Percentiles rank a stretch among this genome's conserved stretches.
phyloP scores from a whole-genome alignment of 2,888 invertebrate genomes.

The Atethmia centrago region DNA sequence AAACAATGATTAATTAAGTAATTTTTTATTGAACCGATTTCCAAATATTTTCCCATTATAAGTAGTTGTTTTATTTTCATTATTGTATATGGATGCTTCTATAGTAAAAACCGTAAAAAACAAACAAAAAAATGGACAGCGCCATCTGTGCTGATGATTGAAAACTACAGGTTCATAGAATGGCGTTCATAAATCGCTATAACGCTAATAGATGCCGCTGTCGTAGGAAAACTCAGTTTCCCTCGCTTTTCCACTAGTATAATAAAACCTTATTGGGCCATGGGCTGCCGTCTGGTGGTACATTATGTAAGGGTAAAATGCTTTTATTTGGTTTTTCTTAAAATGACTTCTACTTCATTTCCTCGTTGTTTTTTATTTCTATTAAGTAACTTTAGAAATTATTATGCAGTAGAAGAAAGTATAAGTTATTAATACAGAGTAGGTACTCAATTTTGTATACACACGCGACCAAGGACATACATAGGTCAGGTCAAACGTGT shows the following conservation, averaged over 20 bases:
- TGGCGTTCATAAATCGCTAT: background rate
- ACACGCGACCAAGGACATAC: background rate
- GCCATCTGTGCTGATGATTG: slow-evolving; percentile 42
- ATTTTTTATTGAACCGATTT: background rate
- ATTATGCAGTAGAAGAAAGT: background rate
- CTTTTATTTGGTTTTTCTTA: too few relatives aligned
- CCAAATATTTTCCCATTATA: background rate
- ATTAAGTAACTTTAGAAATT: background rate
- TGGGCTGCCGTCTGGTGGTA: background rate
- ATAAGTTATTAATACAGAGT: background rate
- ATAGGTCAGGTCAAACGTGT: slow-evolving; percentile 2
- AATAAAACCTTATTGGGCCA: background rate
- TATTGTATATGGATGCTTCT: background rate
- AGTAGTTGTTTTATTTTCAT: background rate
- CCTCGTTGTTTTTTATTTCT: too few relatives aligned
- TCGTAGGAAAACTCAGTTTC: background rate
- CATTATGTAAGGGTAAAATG: background rate
- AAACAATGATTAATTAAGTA: background rate
- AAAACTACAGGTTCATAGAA: background rate
- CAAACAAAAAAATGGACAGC: background rate
- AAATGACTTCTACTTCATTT: too few relatives aligned
- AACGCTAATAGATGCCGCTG: slow-evolving; percentile 46
- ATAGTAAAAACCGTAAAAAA: background rate
- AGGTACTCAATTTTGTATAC: background rate
- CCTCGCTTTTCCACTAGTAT: slow-evolving; percentile 17